A percentile compares a stretch with the other conserved stretches of the same genome.
Conservation (phyloP, 2,797 vertebrate species). For the Knipowitschia caucasica region DNA sequence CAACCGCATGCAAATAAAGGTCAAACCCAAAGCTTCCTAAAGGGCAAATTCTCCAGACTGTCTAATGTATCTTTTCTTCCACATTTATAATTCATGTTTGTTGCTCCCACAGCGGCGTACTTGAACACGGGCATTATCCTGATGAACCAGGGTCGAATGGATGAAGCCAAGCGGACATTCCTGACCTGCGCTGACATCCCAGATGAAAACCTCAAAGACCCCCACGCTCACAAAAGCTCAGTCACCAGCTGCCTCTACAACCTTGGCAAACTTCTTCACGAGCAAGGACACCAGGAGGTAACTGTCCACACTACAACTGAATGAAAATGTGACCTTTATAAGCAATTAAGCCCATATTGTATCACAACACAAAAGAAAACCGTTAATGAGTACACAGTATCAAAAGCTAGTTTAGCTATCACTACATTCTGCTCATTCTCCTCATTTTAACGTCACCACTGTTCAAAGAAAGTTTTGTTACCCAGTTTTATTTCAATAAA, state of each 20-base stretch:
- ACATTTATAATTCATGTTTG: not conserved
- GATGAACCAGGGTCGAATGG: conserved; percentile 93
- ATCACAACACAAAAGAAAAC: no score
- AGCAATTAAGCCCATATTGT: no score
- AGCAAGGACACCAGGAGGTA: conserved; percentile 95
- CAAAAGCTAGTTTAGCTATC: no score
- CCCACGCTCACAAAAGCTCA: conserved; percentile 96
- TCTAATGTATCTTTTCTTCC: not conserved
- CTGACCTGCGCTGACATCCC: conserved; percentile 96
- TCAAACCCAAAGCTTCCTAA: conserved; percentile 10
- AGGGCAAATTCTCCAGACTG: conserved; percentile 1
- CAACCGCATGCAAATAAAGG: conserved; percentile 4
- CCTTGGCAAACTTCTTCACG: conserved; percentile 94
- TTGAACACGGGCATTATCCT: conserved; percentile 98
- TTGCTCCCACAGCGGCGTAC: conserved; percentile 84
- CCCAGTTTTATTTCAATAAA: no score
- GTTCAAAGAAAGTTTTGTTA: no score
- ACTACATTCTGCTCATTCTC: no score
- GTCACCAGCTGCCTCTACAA: conserved; percentile 99
- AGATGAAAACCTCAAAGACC: conserved; percentile 98
- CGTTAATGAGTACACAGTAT: no score
- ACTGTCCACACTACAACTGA: not conserved
- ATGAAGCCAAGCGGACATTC: conserved; percentile 92
- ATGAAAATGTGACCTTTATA: not conserved
- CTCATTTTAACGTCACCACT: no score